Base-by-base conservation (phyloP, 2,888 invertebrate genomes). In the Orgyia antiqua region DNA sequence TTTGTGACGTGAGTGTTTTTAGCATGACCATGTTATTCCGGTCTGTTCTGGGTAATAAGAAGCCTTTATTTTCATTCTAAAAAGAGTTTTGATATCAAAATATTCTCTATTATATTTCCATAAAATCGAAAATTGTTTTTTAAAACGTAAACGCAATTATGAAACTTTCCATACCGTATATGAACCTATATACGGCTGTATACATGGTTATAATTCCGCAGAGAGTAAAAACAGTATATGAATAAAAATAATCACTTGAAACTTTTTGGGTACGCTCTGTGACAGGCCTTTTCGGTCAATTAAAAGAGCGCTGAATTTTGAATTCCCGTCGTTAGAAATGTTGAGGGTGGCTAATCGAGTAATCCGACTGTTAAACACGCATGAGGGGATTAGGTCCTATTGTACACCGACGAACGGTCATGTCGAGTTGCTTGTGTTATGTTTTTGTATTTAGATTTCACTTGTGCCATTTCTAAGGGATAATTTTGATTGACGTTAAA, bases 331-430 rank as follows among this genome's bases (percentile, higher is more conserved):
- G 60, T 58, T 53, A 46, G 50, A 47, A 51, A 54, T 53, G 55
- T 54, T 36, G 45, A 55, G 56, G 58, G 57, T 51, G 44, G 53
- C 40, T 67, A 68, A 71, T 68, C 60, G 68, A 68, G 65, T 67
- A 70, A 68, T 68, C 59, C 67, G 52, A 59, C 57, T 67, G 68
- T 61, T 68, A 64, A 71, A 71, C 69, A 69, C 60, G 63, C 68
- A 58, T 63, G 68, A 58, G 58, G 58, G 66, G 65, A 68, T 74
- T 68, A 69, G 54, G 58, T 56, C 51, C 56, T 56, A 64, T 66
- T 62, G 59, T 58, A 58, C 57, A 47, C 54, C 49, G 58, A 48
- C 49, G 52, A 58, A 50, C 54, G 40, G 45, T 39, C 51, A 45
- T 36, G 40, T 45, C 39, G 31, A 40, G 34, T 45, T 38, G 38